Evolutionary conservation across 1,140 invertebrate genomes (phyloP), one percentile per base, ranked within the genome.

Genomic region (Drosophila ironensis): DNA sequence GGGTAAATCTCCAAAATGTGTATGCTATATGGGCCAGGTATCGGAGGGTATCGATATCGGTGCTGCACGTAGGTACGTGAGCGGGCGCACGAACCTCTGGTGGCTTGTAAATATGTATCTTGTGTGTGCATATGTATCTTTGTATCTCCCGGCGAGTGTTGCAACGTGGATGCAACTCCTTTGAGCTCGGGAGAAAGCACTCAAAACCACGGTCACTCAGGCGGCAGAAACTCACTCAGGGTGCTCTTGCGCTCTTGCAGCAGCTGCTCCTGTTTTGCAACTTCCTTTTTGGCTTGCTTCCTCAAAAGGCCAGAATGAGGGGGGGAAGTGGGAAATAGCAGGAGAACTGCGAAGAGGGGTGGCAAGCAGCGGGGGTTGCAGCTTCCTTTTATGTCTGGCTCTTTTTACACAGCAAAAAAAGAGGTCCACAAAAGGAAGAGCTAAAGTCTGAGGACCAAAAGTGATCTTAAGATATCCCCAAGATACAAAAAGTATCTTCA

Each of bases 261-360:
- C 50, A 30, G 30, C 37, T 68, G 56, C 52, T 78, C 61, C 73
- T 77, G 48, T 59, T 64, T 80, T 63, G 70, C 46, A 52, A 57
- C 50, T 84, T 73, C 73, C 78, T 73, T 78, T 82, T 82, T 56
- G 24, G 37, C 30, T 45, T 56, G 77, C 63, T 56, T 73, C 64
- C 64, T 45, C 48, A 28, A 48, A 47, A 45, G 38, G 11, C 14
- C 33, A 16, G 24, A 24, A 46, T 20, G 27, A 54, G n/a, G 12
- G 24, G 22, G 24, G 30, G 12, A 35, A 16, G 8, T 8, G 33
- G 33, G 14, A 37, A 9, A 37, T 14, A 37, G 33, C 12, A 16
- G 16, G 33, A 37, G 12, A 0, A 8, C 11, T 8, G 33, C 17
- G 11, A 6, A 14, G 14, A 17, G 7, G 12, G n/a, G 12, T 22